These are phyloP conservation scores for Danaus chrysippus DNA, from an alignment of 2,888 invertebrate species.

Conservation along the genomic window DNA sequence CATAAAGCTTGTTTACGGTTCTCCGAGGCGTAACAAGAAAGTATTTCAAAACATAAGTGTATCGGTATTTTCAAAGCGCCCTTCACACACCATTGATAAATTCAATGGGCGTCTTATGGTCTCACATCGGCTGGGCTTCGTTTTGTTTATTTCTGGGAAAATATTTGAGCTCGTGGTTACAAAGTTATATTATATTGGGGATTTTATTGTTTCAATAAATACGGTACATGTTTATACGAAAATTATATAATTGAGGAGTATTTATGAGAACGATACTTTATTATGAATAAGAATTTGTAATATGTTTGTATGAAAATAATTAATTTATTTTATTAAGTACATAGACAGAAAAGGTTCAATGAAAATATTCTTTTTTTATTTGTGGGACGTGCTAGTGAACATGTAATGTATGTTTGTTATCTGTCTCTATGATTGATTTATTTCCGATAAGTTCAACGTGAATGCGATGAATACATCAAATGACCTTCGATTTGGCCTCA, in stretches of 20 bases:
- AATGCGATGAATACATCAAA: slow-evolving; percentile 19
- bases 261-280: no score
- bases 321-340: no score
- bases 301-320: no score
- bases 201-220: slow-evolving; percentile 1
- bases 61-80: slow-evolving; percentile 32
- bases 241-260: no score
- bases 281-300: no score
- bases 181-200: not conserved
- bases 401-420: not conserved
- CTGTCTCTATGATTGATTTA: slow-evolving; percentile 4
- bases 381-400: no score
- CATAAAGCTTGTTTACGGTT: slow-evolving; percentile 44
- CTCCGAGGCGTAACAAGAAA: slow-evolving; percentile 29
- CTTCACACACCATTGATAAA: slow-evolving; percentile 33
- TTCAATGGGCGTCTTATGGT: slow-evolving; percentile 29
- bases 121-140: slow-evolving; percentile 20
- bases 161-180: slow-evolving; percentile 4
- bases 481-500: slow-evolving; percentile 15
- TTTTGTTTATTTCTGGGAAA: slow-evolving; percentile 16
- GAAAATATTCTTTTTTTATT: no score
- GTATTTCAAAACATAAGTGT: slow-evolving; percentile 18
- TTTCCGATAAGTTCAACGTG: slow-evolving; percentile 9
- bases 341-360: no score
- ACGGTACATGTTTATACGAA: not conserved